Conservation (phyloP, 2,888 invertebrate genomes). For the Sesamia inferens region DNA sequence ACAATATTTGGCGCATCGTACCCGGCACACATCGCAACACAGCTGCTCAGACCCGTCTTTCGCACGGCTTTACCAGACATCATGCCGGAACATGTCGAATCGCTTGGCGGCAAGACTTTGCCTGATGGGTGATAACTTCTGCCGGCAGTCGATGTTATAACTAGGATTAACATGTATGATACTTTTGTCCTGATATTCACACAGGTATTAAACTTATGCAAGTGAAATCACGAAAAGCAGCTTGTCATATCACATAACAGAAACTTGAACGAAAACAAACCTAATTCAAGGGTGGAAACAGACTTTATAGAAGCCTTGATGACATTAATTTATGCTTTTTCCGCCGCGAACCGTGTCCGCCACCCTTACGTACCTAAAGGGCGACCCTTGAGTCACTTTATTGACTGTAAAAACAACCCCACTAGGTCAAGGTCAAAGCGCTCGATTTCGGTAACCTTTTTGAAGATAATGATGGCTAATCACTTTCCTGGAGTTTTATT, state of each 20-base stretch:
- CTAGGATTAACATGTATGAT: no score
- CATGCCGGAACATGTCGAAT: no score
- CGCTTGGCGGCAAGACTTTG: no score
- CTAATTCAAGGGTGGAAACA: neutral
- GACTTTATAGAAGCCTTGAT: conserved; percentile 7
- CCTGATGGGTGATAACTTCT: no score
- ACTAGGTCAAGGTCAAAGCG: conserved; percentile 42
- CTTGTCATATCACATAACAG: neutral
- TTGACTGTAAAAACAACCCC: conserved; percentile 56
- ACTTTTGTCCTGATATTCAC: no score
- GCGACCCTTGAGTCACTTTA: conserved; percentile 66
- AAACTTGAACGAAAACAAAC: neutral
- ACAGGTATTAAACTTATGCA: no score
- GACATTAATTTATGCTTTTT: conserved; percentile 31
- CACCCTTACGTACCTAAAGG: conserved; percentile 37
- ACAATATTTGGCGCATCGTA: no score
- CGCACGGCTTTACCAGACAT: no score
- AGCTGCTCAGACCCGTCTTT: no score
- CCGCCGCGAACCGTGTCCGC: conserved; percentile 22
- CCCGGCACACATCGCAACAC: no score
- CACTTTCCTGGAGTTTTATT: neutral
- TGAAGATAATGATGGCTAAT: conserved; percentile 16
- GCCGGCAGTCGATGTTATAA: no score
- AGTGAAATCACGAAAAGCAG: no score
- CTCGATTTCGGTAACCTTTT: conserved; percentile 14